A percentile compares a stretch with the other conserved stretches of the same genome.
Conservation (phyloP, 2,888 invertebrate species). For the Macrosiphum euphorbiae region DNA sequence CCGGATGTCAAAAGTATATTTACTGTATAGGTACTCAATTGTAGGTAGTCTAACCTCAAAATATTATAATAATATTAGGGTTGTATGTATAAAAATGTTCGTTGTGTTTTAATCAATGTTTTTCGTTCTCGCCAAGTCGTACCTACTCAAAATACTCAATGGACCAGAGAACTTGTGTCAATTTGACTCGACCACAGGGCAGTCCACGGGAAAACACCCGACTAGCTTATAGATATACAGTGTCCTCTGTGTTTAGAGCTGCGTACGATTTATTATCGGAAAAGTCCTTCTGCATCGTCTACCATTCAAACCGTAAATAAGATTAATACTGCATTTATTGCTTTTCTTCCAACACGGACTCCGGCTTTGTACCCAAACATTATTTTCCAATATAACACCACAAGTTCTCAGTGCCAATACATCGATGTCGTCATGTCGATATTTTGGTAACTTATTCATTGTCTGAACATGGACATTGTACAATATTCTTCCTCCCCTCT, state of each 20-base stretch:
- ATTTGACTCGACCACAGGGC: not conserved
- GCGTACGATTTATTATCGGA: not conserved
- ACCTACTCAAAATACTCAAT: not conserved
- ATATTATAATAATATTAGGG: not conserved
- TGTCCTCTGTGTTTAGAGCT: not conserved
- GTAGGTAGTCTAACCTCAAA: not conserved
- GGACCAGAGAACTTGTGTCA: not conserved
- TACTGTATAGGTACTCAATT: not conserved
- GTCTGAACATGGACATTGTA: not conserved
- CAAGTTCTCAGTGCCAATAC: not conserved
- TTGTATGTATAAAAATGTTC: not conserved
- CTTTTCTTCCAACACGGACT: not conserved
- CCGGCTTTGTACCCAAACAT: not conserved
- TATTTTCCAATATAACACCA: not conserved
- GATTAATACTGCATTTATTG: slow-evolving; percentile 7
- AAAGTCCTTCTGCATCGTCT: not conserved
- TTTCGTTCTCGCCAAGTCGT: not conserved
- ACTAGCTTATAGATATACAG: not conserved
- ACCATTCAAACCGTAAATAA: not conserved
- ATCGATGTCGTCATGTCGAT: not conserved
- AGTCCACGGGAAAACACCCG: not conserved
- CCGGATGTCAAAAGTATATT: not conserved
- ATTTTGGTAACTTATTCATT: not conserved
- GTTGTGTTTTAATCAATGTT: not conserved
- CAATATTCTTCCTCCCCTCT: too few species aligned